These are phyloP conservation scores for Aphis gossypii DNA, from an alignment of 1,140 invertebrate species.

Conservation along the genomic window DNA sequence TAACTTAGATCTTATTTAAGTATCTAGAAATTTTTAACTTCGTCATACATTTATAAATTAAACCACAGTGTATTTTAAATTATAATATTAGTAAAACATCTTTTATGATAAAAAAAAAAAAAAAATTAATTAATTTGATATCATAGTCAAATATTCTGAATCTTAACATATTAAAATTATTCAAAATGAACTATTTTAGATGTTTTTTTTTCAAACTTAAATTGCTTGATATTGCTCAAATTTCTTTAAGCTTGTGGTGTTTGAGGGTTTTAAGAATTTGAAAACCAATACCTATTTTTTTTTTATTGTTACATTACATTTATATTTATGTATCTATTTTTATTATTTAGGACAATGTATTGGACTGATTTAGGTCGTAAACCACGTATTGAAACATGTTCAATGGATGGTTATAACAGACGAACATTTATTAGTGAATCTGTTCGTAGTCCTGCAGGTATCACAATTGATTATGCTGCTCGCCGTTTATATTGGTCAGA, in stretches of 20 bases:
- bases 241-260: too few relatives aligned
- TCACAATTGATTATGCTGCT: slow-evolving; percentile 75
- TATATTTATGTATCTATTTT: background rate
- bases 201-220: background rate
- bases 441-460: slow-evolving; percentile 72
- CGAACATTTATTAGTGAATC: slow-evolving; percentile 68
- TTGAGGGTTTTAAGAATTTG: background rate
- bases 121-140: background rate
- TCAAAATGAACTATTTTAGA: background rate
- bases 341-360: slow-evolving; percentile 72
- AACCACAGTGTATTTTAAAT: background rate
- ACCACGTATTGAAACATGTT: slow-evolving; percentile 71
- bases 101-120: background rate
- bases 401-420: slow-evolving; percentile 73
- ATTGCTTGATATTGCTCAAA: too few relatives aligned
- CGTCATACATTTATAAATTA: background rate
- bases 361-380: slow-evolving; percentile 83
- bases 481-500: slow-evolving; percentile 80
- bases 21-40: background rate
- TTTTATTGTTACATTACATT: background rate
- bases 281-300: background rate
- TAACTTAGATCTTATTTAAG: too few relatives aligned
- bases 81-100: background rate
- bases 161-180: background rate
- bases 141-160: background rate